phyloP scores from a whole-genome alignment of 2,113 vertebrate genomes.

The Mirza zaza region DNA sequence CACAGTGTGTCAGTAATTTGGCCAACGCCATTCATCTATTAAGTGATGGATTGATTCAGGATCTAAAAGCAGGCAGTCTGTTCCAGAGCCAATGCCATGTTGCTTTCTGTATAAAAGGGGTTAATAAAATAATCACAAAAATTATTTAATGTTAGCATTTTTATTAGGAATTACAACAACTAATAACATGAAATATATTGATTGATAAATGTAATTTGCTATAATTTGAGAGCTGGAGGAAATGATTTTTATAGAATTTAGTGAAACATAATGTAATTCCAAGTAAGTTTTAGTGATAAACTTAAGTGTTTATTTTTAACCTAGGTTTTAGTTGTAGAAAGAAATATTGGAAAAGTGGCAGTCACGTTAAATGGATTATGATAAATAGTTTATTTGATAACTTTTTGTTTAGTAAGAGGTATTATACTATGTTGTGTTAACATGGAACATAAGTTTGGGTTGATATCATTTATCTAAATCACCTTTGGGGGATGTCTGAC shows the following conservation, averaged over 20 bases:
- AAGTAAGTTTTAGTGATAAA: neutral
- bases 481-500: constrained; percentile 9
- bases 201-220: neutral
- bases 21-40: neutral
- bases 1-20: neutral
- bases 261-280: neutral
- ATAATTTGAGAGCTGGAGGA: neutral
- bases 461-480: neutral
- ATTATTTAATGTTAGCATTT: neutral
- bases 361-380: neutral
- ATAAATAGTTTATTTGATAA: neutral
- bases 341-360: neutral
- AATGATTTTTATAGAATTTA: constrained; percentile 1
- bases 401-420: neutral
- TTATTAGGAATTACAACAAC: neutral
- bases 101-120: neutral
- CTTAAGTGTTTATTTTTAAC: constrained; percentile 3
- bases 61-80: neutral
- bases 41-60: neutral
- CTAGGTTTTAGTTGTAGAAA: neutral
- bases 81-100: neutral
- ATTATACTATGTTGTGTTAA: neutral
- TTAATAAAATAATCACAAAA: neutral
- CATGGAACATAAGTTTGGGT: neutral
- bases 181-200: neutral